A percentile compares a stretch with the other conserved stretches of the same genome.
Conservation (phyloP, 2,888 invertebrate species). For the Sphaeridia pumilis region DNA sequence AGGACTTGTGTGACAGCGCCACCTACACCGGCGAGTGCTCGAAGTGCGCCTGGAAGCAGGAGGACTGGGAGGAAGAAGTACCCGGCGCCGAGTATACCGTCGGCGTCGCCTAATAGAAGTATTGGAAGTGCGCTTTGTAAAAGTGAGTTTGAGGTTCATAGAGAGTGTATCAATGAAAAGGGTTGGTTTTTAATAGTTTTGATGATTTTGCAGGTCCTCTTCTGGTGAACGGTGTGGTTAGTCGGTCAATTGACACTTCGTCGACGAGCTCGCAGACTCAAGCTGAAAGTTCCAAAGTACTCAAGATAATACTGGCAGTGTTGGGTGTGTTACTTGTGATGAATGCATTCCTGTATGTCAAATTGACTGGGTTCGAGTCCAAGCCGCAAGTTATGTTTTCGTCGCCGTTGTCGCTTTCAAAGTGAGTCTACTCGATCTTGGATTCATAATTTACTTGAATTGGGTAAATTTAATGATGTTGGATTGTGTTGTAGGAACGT, state of each 20-base stretch:
- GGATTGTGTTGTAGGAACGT: constrained; percentile 50
- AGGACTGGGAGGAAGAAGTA: constrained; percentile 21
- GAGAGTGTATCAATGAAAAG: not conserved
- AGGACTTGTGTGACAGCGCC: constrained; percentile 23
- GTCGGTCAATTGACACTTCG: constrained; percentile 1
- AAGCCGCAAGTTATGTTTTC: constrained; percentile 19
- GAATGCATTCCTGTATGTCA: constrained; percentile 71
- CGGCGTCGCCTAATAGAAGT: not conserved
- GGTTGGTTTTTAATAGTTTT: not conserved
- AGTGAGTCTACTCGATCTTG: constrained; percentile 8
- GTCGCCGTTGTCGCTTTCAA: too few relatives aligned
- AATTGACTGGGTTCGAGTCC: constrained; percentile 52
- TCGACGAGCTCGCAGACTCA: constrained; percentile 12
- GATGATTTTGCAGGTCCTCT: too few relatives aligned
- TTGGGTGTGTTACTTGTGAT: constrained; percentile 53
- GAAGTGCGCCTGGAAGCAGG: constrained; percentile 15
- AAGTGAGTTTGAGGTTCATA: not conserved
- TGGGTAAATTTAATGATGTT: constrained; percentile 36
- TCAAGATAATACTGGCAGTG: constrained; percentile 46
- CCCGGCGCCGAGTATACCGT: constrained; percentile 25
- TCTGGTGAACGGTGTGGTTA: not conserved
- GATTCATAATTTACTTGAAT: constrained; percentile 44
- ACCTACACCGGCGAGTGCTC: constrained; percentile 36
- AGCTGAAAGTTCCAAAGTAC: constrained; percentile 24
- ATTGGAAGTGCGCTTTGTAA: not conserved